Conservation (phyloP, 2,113 vertebrate species). For the Lethenteron camtschaticum region DNA sequence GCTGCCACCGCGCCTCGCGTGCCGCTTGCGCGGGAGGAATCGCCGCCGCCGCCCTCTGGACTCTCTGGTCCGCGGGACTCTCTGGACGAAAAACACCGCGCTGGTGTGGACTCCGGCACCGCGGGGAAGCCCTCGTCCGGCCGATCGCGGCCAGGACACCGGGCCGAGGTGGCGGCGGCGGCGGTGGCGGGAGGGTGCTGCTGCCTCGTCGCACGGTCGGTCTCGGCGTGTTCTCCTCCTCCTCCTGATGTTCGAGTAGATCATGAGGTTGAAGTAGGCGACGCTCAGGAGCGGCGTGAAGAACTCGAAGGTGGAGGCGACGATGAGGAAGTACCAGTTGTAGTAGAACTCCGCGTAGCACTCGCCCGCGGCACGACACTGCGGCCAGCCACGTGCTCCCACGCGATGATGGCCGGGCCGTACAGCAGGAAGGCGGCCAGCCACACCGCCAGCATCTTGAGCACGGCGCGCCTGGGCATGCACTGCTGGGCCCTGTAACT, state of each 20-base stretch:
- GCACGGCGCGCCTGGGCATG: constrained; percentile 24
- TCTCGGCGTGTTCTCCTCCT: constrained; percentile 7
- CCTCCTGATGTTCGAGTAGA: constrained; percentile 45
- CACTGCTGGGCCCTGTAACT: constrained; percentile 39
- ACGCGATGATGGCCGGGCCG: constrained; percentile 42
- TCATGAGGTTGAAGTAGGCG: constrained; percentile 50
- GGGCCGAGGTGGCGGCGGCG: no score
- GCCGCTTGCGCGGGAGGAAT: no score
- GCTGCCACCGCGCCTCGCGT: no score
- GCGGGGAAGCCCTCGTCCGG: no score
- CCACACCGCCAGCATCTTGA: constrained; percentile 47
- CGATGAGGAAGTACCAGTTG: constrained; percentile 38
- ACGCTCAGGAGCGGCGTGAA: constrained; percentile 42
- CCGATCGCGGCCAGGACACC: no score
- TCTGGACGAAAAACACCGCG: no score
- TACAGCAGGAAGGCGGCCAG: constrained; percentile 51
- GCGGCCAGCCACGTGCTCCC: constrained; percentile 23
- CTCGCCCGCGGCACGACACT: constrained; percentile 25
- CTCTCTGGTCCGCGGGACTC: no score
- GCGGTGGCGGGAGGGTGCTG: no score
- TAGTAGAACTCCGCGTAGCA: constrained; percentile 37
- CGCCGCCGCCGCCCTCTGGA: no score
- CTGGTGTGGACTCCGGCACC: no score
- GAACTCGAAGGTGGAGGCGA: constrained; percentile 51
- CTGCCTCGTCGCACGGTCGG: no score